Percentiles rank a stretch among this genome's conserved stretches.
These are phyloP conservation scores for Petrocephalus zakoni DNA, from an alignment of 2,113 vertebrate genomes.

Conservation along the genomic window DNA sequence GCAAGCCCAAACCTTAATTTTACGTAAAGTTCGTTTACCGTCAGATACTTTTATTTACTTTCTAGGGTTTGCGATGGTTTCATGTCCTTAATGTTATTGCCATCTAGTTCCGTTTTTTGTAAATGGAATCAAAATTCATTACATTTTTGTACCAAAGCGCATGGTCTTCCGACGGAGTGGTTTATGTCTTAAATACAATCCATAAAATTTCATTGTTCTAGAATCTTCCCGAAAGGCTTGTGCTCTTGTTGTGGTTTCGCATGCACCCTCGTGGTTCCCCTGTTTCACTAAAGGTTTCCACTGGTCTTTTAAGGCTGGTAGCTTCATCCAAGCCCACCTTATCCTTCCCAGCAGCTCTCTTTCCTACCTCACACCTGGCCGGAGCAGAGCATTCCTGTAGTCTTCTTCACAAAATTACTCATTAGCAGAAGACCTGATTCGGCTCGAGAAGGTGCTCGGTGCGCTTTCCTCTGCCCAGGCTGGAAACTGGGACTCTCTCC, in stretches of 20 bases:
- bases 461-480: background rate
- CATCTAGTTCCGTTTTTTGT: constrained; percentile 23
- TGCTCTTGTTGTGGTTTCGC: background rate
- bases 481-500: background rate
- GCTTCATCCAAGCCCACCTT: background rate
- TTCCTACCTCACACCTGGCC: background rate
- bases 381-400: background rate
- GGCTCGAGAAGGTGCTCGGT: background rate
- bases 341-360: background rate
- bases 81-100: background rate
- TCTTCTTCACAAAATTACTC: background rate
- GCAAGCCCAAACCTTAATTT: background rate
- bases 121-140: constrained; percentile 12
- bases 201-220: constrained; percentile 48
- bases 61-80: background rate
- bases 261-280: background rate
- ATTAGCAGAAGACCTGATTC: background rate
- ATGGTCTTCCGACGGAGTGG: constrained; percentile 25
- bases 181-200: constrained; percentile 37
- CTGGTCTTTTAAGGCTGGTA: background rate
- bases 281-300: background rate
- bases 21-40: background rate
- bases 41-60: background rate
- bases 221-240: constrained; percentile 25
- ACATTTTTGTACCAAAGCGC: constrained; percentile 13